Base-by-base conservation (phyloP, 2,888 invertebrate species). In the Nemotelus pantherinus region DNA sequence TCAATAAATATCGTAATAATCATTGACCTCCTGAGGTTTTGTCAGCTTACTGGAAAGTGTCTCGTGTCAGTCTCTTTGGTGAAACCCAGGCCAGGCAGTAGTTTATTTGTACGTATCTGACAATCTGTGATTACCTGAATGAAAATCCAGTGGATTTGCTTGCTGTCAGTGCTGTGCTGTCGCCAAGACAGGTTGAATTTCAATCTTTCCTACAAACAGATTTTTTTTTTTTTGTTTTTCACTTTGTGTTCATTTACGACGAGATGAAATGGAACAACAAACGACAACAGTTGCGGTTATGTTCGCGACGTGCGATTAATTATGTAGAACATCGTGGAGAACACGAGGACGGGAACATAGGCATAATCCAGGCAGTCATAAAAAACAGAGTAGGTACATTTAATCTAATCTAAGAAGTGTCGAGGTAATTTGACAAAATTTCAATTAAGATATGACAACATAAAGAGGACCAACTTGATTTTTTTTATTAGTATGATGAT, bases 381-480 rank as follows among this genome's bases (percentile, higher is more conserved):
- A 80, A 80, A 80, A 80, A 81, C 82, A 7, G 60, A 25, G 25
- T 25, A 25, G 25, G 25, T 25, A 25, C 25, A 7, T 60, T 81
- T 82, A 83, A 83, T 83, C 83, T 83, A 83, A 83, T 83, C 83
- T 82, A 80, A 80, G 9, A 82, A 82, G 82, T 83, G 83, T 83
- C 83, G 83, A 83, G 82, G 83, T 83, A 83, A 83, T 83, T 83
- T 83, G 83, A 83, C 83, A 83, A 83, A 83, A 83, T 83, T 83
- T 83, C 82, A 83, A 83, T 83, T 83, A 83, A 83, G 83, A 83
- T 83, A 83, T 82, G 82, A 83, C 81, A 81, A 50, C 60, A 60
- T 60, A 7, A 60, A 25, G 25, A 25, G 25, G 25, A 25, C 25
- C 25, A 25, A 25, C 25, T 25, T 25, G 25, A 25, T 25, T 25